These are phyloP conservation scores for Leptodactylus fallax DNA, from an alignment of 2,797 vertebrate genomes.

Conservation along the genomic window DNA sequence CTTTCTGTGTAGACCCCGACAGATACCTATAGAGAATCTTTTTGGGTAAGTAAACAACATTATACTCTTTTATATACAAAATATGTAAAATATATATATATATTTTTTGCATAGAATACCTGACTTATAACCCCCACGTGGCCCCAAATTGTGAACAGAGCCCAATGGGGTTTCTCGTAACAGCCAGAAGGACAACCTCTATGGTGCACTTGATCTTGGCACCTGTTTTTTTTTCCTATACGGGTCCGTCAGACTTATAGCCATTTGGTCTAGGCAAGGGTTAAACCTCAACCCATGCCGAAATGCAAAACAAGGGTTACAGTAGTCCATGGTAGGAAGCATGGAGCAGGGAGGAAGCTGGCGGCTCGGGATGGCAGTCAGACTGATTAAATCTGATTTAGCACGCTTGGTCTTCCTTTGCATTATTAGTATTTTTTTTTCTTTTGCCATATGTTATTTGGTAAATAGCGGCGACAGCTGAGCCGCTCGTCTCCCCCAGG, in stretches of 20 bases:
- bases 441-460: slow-evolving; percentile 60
- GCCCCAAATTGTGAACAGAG: no score
- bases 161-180: background rate
- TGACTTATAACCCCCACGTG: background rate
- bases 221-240: background rate
- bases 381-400: slow-evolving; percentile 54
- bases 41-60: no score
- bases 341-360: background rate
- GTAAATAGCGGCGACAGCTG: slow-evolving; percentile 61
- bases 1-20: no score
- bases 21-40: no score
- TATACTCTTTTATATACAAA: no score
- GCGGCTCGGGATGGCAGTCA: slow-evolving; percentile 10
- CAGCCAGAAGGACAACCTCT: background rate
- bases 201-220: background rate
- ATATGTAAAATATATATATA: no score
- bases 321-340: background rate
- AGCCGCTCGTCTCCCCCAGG: slow-evolving; percentile 43
- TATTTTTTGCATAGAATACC: background rate
- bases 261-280: background rate
- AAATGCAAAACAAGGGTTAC: background rate
- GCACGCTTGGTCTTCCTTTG: slow-evolving; percentile 45
- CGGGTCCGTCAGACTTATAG: no score
- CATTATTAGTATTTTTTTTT: slow-evolving; percentile 54
- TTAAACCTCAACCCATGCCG: background rate